Evolutionary conservation across 2,113 vertebrate species (phyloP).

Genomic region (Melospiza melodia): DNA sequence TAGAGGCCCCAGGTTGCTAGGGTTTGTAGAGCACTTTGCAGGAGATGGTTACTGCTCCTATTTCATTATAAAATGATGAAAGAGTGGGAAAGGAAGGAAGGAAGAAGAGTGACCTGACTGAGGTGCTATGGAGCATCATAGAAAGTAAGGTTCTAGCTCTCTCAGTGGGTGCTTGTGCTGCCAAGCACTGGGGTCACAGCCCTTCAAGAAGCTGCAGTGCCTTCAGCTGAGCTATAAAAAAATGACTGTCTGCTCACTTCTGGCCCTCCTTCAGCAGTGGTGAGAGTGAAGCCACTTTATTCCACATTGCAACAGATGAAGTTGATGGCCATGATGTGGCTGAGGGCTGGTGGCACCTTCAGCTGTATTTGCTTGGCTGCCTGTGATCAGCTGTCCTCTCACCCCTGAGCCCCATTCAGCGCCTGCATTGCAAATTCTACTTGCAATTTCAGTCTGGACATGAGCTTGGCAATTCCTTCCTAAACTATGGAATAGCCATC

Average conservation of each 20-base stretch:
- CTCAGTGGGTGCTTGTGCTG: not conserved
- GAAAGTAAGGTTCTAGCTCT: not conserved
- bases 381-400: not conserved
- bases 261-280: not conserved
- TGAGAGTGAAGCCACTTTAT: not conserved
- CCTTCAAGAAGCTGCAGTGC: not conserved
- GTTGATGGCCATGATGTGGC: not conserved
- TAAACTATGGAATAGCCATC: not conserved
- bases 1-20: constrained; percentile 23
- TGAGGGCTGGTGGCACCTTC: not conserved
- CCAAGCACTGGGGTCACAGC: not conserved
- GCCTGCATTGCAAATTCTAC: not conserved
- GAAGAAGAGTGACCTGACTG: not conserved
- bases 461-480: not conserved
- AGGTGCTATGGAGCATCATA: not conserved
- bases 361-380: not conserved
- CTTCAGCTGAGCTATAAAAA: not conserved
- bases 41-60: not conserved
- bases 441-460: not conserved
- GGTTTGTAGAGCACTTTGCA: not conserved
- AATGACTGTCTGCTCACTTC: not conserved
- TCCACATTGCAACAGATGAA: not conserved
- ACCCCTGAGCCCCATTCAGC: not conserved
- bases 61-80: not conserved
- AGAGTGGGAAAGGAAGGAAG: not conserved